A percentile compares a stretch with the other conserved stretches of the same genome.
These are phyloP conservation scores for Pyrgilauda ruficollis DNA, from an alignment of 2,113 vertebrate genomes.

Conservation along the genomic window DNA sequence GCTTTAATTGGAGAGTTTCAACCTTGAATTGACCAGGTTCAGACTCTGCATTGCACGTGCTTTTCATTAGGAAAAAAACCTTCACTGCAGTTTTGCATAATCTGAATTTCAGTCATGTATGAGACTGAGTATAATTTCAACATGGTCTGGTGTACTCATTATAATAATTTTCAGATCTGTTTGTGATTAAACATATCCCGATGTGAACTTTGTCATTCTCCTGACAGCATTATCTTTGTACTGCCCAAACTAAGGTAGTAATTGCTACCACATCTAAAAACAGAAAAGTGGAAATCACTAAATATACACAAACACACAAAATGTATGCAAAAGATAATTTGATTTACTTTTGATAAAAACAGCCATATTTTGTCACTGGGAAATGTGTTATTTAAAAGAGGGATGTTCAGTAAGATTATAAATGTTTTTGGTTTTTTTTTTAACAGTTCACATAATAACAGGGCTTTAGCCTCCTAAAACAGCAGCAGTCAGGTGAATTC, in stretches of 20 bases:
- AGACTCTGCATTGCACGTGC: not conserved
- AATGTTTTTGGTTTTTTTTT: fast-evolving
- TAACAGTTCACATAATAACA: not conserved
- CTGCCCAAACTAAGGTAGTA: not conserved
- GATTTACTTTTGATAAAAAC: not conserved
- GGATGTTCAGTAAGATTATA: not conserved
- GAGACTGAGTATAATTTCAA: not conserved
- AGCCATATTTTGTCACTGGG: not conserved
- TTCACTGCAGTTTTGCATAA: not conserved
- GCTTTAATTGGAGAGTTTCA: not conserved
- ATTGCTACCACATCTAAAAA: not conserved
- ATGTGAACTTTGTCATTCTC: not conserved
- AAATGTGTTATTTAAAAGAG: not conserved
- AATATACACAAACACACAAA: not conserved
- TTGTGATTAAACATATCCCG: not conserved
- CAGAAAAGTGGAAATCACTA: not conserved
- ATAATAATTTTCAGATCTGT: not conserved
- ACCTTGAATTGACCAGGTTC: not conserved
- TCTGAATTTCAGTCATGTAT: not conserved
- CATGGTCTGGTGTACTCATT: not conserved
- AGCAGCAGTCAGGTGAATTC: not conserved
- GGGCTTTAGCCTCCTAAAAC: not conserved
- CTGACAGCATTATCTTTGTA: not conserved
- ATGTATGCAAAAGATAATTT: not conserved
- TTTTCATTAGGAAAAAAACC: not conserved